Evolutionary conservation across 2,888 invertebrate genomes (phyloP).

Genomic region (Xanthia togata): DNA sequence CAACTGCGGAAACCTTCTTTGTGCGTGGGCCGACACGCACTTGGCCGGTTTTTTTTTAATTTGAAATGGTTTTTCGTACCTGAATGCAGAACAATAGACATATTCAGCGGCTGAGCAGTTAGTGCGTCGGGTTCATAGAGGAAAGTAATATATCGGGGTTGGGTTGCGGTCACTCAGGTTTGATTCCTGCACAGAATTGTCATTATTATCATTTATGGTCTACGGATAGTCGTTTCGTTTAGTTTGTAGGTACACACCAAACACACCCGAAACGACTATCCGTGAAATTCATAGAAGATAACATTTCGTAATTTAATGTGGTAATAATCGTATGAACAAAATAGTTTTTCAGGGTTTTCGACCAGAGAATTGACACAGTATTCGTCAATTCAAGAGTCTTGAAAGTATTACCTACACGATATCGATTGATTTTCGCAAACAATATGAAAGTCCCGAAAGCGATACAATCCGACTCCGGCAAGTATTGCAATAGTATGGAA

Average conservation of each 20-base stretch:
- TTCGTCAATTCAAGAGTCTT: neutral
- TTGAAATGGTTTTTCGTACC: neutral
- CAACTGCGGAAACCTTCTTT: no score
- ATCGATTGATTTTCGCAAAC: conserved; percentile 17
- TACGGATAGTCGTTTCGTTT: no score
- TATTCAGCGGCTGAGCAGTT: neutral
- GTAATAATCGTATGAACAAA: no score
- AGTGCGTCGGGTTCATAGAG: no score
- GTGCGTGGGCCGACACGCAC: no score
- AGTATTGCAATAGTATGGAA: conserved; percentile 16
- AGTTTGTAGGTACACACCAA: no score
- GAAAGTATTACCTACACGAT: neutral
- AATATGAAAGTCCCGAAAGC: conserved; percentile 30
- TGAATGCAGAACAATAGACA: neutral
- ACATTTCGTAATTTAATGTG: neutral
- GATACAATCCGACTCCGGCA: conserved; percentile 15
- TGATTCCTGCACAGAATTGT: neutral
- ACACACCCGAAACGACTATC: no score
- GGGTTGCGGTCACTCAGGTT: neutral
- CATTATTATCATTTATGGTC: no score
- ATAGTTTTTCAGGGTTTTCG: neutral
- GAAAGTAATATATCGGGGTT: no score
- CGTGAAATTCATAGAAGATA: no score
- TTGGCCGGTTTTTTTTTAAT: no score
- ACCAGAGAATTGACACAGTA: neutral